These are phyloP conservation scores for Saccostrea echinata DNA, from an alignment of 1,140 invertebrate species.

Conservation along the genomic window DNA sequence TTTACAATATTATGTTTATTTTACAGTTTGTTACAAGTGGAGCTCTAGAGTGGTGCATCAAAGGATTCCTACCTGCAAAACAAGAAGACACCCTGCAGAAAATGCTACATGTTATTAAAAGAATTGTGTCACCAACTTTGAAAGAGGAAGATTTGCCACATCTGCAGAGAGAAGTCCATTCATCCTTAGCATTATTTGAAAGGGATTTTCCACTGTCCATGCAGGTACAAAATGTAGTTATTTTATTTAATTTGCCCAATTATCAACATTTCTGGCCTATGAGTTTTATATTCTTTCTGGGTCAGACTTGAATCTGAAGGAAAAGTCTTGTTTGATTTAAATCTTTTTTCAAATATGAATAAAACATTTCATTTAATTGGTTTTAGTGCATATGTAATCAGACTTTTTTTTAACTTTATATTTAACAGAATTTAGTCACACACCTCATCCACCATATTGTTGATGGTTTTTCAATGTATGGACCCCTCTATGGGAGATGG, in stretches of 20 bases:
- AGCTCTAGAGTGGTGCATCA: neutral
- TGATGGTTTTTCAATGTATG: neutral
- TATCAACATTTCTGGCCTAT: neutral
- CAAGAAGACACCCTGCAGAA: neutral
- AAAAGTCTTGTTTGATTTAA: too few relatives aligned
- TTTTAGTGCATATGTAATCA: neutral
- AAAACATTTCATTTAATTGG: too few relatives aligned
- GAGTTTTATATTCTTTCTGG: neutral
- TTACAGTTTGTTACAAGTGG: conserved; percentile 18
- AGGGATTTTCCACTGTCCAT: neutral
- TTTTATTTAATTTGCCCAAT: too few relatives aligned
- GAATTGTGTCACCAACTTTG: neutral
- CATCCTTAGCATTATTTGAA: neutral
- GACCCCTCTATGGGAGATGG: conserved; percentile 23
- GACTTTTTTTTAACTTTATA: too few relatives aligned
- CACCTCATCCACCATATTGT: conserved; percentile 10
- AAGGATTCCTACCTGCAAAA: neutral
- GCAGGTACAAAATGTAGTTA: neutral
- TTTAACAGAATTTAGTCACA: conserved; percentile 25
- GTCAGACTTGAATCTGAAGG: too few relatives aligned
- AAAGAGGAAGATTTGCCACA: neutral
- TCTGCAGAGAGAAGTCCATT: neutral
- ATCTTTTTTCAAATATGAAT: too few relatives aligned
- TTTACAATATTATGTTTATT: neutral
- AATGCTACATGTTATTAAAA: neutral